A percentile compares a stretch with the other conserved stretches of the same genome.
These are phyloP conservation scores for Lymantria monacha DNA, from an alignment of 2,888 invertebrate genomes.

Conservation along the genomic window DNA sequence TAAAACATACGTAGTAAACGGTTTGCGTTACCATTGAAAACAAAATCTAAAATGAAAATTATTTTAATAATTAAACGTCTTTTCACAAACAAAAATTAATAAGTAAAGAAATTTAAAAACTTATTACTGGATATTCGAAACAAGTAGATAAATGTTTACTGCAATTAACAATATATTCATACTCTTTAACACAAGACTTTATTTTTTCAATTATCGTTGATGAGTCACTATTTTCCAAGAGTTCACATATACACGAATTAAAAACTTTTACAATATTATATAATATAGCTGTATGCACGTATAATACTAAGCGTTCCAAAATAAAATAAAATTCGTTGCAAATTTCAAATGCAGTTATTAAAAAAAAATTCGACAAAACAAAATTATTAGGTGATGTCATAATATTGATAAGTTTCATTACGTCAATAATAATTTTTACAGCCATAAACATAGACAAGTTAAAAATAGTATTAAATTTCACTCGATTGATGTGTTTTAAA, in stretches of 20 bases:
- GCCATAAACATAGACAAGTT: no score
- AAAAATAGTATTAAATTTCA: no score
- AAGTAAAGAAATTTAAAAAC: not conserved
- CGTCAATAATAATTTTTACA: no score
- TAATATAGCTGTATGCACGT: not conserved
- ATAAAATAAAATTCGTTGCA: not conserved
- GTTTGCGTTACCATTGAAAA: not conserved
- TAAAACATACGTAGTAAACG: not conserved
- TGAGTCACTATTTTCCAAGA: not conserved
- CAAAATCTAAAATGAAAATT: not conserved
- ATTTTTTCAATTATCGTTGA: not conserved
- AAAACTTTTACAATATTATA: not conserved
- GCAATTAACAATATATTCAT: not conserved
- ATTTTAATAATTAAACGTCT: not conserved
- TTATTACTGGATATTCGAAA: not conserved
- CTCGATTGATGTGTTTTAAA: no score
- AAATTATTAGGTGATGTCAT: no score
- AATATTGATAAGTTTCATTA: no score
- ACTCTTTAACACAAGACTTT: not conserved
- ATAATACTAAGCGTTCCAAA: not conserved
- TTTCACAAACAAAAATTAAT: not conserved
- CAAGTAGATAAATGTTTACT: not conserved
- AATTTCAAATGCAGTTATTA: not conserved
- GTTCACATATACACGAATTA: not conserved
- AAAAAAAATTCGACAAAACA: not conserved